Base-by-base conservation (phyloP, 2,797 vertebrate genomes). In the Fundulus diaphanus region DNA sequence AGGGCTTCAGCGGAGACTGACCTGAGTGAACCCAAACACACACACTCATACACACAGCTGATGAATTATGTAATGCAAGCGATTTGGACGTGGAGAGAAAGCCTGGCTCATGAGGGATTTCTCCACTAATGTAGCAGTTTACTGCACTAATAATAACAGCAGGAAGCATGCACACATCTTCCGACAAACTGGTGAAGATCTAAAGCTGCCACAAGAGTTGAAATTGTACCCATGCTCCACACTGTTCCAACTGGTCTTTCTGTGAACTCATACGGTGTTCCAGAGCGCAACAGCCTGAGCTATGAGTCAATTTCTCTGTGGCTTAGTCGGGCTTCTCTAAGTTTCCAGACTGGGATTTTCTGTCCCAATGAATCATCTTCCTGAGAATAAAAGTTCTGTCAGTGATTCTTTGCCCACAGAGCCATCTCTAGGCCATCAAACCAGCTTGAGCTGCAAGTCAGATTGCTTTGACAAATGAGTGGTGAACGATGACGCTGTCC, bases 51-150 rank as follows among this genome's bases (percentile, higher is more conserved):
- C 68, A 67, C 70, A 71, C 70, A 72, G 74, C 73, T 82, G 75
- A 87, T 89, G 78, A 89, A 89, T 91, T 88, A 89, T 85, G 84
- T 87, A 86, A 89, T 76, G 78, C 27, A 0, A 74, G 67, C 49
- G 75, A 66, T 85, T 66, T 73, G 73, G 72, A 80, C 70, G 59
- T 37, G 72, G 76, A 75, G 66, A 73, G 76, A 65, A 78, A 65
- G 20, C 71, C 68, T 5, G 0, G 57, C 68, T 86, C 66, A 35
- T 65, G 27, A 72, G 72, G 51, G 59, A 85, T 80, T 68, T 52
- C 78, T 84, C 59, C 15, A 70, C 63, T 73, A 82, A 71, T 76
- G 71, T 46, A 72, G 70, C 11, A n/a, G 74, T 63, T 84, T 78
- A 83, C 81, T 66, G 81, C 73, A 76, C 66, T 77, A 75, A 76